Conservation (phyloP, 2,797 vertebrate genomes). For the Cynopterus sphinx region DNA sequence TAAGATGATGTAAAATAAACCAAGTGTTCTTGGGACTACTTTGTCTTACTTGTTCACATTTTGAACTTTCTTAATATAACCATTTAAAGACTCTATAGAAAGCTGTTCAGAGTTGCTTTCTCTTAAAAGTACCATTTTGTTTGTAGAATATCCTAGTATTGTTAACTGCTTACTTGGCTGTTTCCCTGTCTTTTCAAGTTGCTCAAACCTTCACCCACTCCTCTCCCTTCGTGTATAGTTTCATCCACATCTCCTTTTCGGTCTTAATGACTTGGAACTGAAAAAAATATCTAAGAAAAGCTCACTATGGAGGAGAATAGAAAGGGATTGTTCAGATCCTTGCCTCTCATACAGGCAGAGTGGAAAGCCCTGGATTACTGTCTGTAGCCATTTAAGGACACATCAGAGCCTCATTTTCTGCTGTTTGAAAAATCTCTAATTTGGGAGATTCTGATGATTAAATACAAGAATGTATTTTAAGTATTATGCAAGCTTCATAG, state of each 20-base stretch:
- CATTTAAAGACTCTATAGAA: neutral
- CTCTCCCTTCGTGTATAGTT: neutral
- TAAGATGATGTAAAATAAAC: neutral
- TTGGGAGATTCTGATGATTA: constrained; percentile 63
- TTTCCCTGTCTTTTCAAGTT: constrained; percentile 1
- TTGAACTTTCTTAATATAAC: constrained; percentile 32
- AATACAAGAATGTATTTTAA: constrained; percentile 50
- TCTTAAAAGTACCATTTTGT: neutral
- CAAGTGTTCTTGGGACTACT: neutral
- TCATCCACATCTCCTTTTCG: neutral
- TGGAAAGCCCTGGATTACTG: constrained; percentile 16
- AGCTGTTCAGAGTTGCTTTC: neutral
- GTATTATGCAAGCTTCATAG: constrained; percentile 21
- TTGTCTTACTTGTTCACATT: neutral
- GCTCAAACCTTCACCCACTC: neutral
- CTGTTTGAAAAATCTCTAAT: constrained; percentile 56
- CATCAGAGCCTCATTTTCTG: constrained; percentile 39
- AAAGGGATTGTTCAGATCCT: neutral
- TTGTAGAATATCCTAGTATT: neutral
- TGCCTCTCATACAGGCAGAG: neutral
- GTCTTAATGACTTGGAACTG: neutral
- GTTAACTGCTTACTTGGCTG: constrained; percentile 15
- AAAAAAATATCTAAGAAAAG: constrained; percentile 20
- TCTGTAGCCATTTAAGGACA: constrained; percentile 32
- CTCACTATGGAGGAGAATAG: neutral